Evolutionary conservation across 2,888 invertebrate species (phyloP).

Genomic region (Tholera decimalis): DNA sequence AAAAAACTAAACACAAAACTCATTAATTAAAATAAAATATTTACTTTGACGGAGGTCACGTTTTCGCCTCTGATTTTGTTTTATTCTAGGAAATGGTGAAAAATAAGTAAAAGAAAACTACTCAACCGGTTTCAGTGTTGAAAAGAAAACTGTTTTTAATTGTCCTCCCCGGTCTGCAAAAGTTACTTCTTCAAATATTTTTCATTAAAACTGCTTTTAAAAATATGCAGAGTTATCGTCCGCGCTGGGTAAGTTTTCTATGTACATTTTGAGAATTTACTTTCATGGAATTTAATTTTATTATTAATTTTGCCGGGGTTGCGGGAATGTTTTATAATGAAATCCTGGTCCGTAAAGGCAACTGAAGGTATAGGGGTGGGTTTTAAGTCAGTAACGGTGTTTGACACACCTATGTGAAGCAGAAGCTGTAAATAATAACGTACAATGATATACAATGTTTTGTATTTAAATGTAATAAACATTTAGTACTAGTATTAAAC

Average conservation of each 20-base stretch:
- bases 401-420: too few relatives aligned
- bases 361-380: too few relatives aligned
- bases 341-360: too few relatives aligned
- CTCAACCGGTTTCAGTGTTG: conserved; percentile 29
- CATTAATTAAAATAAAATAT: conserved; percentile 36
- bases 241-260: conserved; percentile 31
- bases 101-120: conserved; percentile 25
- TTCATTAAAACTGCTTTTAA: conserved; percentile 37
- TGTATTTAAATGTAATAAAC: too few relatives aligned
- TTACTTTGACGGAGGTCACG: conserved; percentile 11
- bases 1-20: conserved; percentile 13
- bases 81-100: conserved; percentile 28
- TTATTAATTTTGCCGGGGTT: too few relatives aligned
- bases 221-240: conserved; percentile 39
- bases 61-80: conserved; percentile 1
- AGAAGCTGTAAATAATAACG: too few relatives aligned
- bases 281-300: too few relatives aligned
- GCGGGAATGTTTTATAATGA: too few relatives aligned
- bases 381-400: too few relatives aligned
- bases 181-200: conserved; percentile 53
- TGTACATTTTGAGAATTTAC: conserved; percentile 20
- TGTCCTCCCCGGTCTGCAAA: conserved; percentile 45
- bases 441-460: too few relatives aligned
- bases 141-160: conserved; percentile 62
- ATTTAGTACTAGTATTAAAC: too few relatives aligned